Percentiles rank a stretch among this genome's conserved stretches.
Evolutionary conservation across 2,113 vertebrate species (phyloP).

Genomic region (Gavia stellata): DNA sequence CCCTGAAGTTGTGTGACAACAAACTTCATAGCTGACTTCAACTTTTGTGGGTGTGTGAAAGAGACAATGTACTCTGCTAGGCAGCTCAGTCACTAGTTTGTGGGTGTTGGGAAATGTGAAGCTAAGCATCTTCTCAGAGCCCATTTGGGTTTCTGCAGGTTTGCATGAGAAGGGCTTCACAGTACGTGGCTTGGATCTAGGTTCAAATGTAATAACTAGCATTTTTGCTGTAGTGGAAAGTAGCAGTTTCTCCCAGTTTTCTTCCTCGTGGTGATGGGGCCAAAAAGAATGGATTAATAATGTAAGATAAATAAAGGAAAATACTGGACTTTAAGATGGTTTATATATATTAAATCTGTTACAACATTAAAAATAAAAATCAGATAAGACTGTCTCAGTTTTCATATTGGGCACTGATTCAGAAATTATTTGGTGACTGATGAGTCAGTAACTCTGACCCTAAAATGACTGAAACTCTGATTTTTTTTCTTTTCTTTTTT

Average conservation of each 20-base stretch:
- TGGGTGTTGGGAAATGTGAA: not conserved
- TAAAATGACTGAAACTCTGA: not conserved
- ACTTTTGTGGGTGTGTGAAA: not conserved
- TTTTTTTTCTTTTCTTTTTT: not conserved
- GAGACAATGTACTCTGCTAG: not conserved
- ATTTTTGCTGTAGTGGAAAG: not conserved
- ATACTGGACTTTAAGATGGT: not conserved
- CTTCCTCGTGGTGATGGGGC: accelerated
- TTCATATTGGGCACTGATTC: not conserved
- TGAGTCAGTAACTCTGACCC: not conserved
- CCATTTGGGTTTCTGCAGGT: not conserved
- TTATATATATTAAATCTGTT: not conserved
- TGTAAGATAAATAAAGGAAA: not conserved
- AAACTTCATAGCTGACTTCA: not conserved
- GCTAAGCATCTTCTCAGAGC: not conserved
- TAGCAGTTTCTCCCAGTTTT: not conserved
- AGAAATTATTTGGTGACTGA: not conserved
- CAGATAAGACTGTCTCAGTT: not conserved
- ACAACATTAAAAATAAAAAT: not conserved
- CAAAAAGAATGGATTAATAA: not conserved
- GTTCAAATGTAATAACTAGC: not conserved
- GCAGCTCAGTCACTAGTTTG: no score
- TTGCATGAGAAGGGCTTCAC: not conserved
- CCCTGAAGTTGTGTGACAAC: not conserved
- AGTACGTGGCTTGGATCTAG: not conserved